Percentiles rank a stretch among this genome's conserved stretches.
Conservation (phyloP, 2,113 vertebrate genomes). For the Paracanthobrama guichenoti region DNA sequence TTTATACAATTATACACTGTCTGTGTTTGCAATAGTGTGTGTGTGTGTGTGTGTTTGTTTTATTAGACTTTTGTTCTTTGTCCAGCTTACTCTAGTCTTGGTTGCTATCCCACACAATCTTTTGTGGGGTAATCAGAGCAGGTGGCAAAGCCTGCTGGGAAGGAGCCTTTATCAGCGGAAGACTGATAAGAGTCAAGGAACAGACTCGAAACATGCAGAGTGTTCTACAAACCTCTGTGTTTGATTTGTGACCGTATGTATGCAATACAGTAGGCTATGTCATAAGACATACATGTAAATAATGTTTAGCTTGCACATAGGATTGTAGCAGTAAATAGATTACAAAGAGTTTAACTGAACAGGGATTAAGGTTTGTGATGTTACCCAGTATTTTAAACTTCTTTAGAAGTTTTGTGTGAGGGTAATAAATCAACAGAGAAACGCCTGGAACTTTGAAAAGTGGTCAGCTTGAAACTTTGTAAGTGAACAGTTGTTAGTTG, state of each 20-base stretch:
- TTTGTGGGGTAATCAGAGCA: slow-evolving; percentile 24
- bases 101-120: slow-evolving; percentile 9
- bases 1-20: neutral
- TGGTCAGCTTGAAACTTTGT: no score
- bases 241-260: neutral
- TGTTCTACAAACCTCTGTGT: slow-evolving; percentile 5
- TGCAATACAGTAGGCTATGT: neutral
- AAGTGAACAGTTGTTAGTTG: neutral
- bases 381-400: neutral
- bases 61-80: slow-evolving; percentile 3
- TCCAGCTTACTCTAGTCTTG: slow-evolving; percentile 1
- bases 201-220: neutral
- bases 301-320: neutral
- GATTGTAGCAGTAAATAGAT: neutral
- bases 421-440: neutral
- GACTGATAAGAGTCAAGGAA: slow-evolving; percentile 10
- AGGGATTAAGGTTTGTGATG: neutral
- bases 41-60: neutral
- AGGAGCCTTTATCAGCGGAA: slow-evolving; percentile 4
- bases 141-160: slow-evolving; percentile 26
- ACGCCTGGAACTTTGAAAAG: neutral
- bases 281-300: neutral
- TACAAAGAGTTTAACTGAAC: neutral
- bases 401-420: neutral
- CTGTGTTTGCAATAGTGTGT: slow-evolving; percentile 3